Base-by-base conservation (phyloP, 2,888 invertebrate genomes). In the Apotomis capreana region DNA sequence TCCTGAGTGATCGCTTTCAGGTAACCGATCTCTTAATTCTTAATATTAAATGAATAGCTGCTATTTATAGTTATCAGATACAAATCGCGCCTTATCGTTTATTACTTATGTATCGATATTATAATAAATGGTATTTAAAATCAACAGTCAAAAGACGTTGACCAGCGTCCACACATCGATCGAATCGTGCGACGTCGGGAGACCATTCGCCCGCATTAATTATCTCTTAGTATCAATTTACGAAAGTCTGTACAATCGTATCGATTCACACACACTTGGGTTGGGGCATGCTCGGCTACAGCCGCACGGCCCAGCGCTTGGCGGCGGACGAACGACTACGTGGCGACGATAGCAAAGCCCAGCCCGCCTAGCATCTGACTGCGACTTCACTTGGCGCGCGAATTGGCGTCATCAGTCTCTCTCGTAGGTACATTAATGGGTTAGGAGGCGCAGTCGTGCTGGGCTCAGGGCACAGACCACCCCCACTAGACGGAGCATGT, bases 41-140 rank as follows among this genome's bases (percentile, higher is more conserved):
- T 70, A 67, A 57, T 15, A 63, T 58, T 68, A 68, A 13, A 55
- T 54, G 12, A 40, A 58, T 63, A 72, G 52, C 44, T 58, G 8
- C 61, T 72, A 72, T 62, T 52, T 52, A 68, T 57, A 71, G 4
- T 49, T 68, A 68, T 57, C 67, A 52, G 52, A 62, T 71, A 68
- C 44, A 57, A 69, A 69, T 55, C 57, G 62, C 57, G 62, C 36
- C 62, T 62, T 68, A 61, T n/a, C 4, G 9, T 37, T 37, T 55
- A 44, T 15, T 36, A 51, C 58, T 70, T 69, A 68, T 68, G n/a
- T 52, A 58, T 62, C 15, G 37, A 67, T 55, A 46, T 55, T 61
- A 60, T 60, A 55, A 70, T 49, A 61, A 70, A 70, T 67, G 54
- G 54, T 67, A 60, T 70, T 60, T 49, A 70, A 49, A 60, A 46